These are phyloP conservation scores for Physella acuta DNA, from an alignment of 1,140 invertebrate species.

Conservation along the genomic window DNA sequence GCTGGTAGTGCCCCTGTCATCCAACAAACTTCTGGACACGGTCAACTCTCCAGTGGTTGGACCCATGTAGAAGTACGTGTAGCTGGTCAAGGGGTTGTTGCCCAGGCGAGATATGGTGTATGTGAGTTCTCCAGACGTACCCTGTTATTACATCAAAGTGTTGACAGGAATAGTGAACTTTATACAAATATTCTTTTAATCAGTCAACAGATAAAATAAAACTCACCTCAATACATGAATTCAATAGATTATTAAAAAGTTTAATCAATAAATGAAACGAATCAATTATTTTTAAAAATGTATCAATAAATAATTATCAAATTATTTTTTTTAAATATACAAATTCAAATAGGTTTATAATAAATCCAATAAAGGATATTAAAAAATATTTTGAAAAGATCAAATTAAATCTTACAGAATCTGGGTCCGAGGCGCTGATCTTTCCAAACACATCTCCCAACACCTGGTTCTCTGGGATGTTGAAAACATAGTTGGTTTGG, in stretches of 20 bases:
- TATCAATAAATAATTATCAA: no score
- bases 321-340: no score
- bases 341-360: no score
- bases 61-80: conserved; percentile 38
- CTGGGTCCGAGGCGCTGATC: conserved; percentile 34
- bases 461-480: conserved; percentile 75
- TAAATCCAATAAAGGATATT: no score
- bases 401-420: conserved; percentile 39
- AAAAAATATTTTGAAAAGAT: no score
- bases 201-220: no score
- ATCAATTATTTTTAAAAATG: no score
- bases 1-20: conserved; percentile 18
- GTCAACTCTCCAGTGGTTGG: conserved; percentile 35
- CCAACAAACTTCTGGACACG: conserved; percentile 26
- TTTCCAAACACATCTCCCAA: conserved; percentile 31
- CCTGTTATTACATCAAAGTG: conserved; percentile 25
- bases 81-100: conserved; percentile 26
- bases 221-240: no score
- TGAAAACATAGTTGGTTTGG: conserved; percentile 77
- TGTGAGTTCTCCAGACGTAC: conserved; percentile 35
- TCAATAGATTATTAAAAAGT: no score
- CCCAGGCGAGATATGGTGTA: conserved; percentile 32
- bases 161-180: no score
- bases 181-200: no score
- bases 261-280: no score